Evolutionary conservation across 2,797 vertebrate genomes (phyloP).

Genomic region (Austrolebias charrua): DNA sequence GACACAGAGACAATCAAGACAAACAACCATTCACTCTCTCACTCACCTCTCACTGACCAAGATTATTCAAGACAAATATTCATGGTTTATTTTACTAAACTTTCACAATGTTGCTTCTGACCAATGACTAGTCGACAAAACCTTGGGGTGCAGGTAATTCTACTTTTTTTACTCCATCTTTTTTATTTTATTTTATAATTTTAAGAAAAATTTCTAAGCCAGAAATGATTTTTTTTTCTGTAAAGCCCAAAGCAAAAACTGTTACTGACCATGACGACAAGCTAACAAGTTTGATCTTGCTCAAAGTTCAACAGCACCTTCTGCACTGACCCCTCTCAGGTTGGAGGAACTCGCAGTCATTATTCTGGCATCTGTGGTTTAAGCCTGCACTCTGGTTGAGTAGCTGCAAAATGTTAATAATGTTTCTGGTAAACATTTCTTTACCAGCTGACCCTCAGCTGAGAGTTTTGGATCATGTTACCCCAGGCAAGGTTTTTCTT

Average conservation of each 20-base stretch:
- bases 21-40: too few relatives aligned
- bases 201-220: not conserved
- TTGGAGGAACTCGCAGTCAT: not conserved
- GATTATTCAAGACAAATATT: too few relatives aligned
- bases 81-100: too few relatives aligned
- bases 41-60: too few relatives aligned
- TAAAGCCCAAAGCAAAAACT: too few relatives aligned
- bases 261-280: too few relatives aligned
- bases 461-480: not conserved
- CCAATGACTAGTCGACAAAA: too few relatives aligned
- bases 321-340: not conserved
- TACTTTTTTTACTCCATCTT: too few relatives aligned
- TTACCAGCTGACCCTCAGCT: conserved; percentile 1
- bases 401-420: not conserved
- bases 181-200: not conserved
- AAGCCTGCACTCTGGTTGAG: not conserved
- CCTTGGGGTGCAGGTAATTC: too few relatives aligned
- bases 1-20: too few relatives aligned
- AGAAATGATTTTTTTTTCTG: too few relatives aligned
- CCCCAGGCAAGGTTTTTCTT: conserved; percentile 7
- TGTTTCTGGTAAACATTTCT: not conserved
- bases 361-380: not conserved
- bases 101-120: too few relatives aligned
- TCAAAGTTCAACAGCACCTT: not conserved
- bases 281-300: conserved; percentile 1